phyloP scores from a whole-genome alignment of 2,113 vertebrate genomes.

The Falcunculus frontatus region DNA sequence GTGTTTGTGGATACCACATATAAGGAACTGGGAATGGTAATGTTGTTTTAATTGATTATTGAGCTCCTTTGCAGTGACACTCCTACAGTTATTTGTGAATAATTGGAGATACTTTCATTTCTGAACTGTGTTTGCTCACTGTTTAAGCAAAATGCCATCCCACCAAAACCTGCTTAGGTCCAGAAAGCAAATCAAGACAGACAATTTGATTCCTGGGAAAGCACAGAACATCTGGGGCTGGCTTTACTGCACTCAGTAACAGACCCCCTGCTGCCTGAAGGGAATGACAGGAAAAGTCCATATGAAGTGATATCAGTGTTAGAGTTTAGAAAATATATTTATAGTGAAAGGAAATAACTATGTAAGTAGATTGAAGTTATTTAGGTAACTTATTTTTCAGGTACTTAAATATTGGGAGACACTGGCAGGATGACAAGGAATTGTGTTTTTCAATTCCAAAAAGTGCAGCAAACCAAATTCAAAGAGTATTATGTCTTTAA shows the following conservation, averaged over 20 bases:
- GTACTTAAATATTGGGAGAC: background rate
- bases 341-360: background rate
- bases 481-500: background rate
- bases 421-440: background rate
- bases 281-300: background rate
- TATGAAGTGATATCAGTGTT: background rate
- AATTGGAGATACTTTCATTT: background rate
- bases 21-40: background rate
- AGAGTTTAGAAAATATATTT: background rate
- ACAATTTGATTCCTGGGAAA: background rate
- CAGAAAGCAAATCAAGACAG: background rate
- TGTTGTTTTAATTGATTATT: background rate
- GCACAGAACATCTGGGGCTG: background rate
- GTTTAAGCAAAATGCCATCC: background rate
- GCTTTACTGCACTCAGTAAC: background rate
- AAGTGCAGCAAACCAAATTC: background rate
- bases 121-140: background rate
- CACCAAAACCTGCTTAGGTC: background rate
- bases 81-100: background rate
- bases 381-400: background rate
- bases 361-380: background rate
- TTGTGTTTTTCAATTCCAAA: background rate
- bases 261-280: background rate
- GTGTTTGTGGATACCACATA: accelerated
- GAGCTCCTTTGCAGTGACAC: background rate